phyloP scores from a whole-genome alignment of 1,140 invertebrate species.

The Lepidurus arcticus region DNA sequence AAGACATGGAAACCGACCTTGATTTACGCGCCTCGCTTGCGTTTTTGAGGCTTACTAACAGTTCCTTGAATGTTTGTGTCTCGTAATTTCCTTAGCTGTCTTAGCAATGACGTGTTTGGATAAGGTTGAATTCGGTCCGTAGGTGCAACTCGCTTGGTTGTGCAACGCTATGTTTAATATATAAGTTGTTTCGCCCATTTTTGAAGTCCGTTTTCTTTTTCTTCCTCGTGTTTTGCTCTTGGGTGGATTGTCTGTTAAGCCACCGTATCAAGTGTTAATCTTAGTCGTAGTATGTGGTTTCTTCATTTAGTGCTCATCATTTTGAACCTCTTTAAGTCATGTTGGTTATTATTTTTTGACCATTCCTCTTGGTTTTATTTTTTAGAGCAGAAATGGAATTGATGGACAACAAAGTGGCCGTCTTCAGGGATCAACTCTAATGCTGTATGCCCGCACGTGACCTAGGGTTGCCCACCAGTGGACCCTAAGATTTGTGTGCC shows the following conservation, averaged over 20 bases:
- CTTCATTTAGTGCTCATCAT: background rate
- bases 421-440: background rate
- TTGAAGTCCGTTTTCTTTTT: too few species aligned
- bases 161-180: too few species aligned
- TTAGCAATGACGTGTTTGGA: background rate
- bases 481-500: slow-evolving; percentile 1
- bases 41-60: background rate
- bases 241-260: too few species aligned
- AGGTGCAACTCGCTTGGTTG: too few species aligned
- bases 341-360: too few species aligned
- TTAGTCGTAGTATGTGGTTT: background rate
- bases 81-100: background rate
- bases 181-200: too few species aligned
- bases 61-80: background rate
- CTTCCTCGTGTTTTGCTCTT: too few species aligned
- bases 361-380: background rate
- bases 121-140: too few species aligned
- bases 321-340: background rate
- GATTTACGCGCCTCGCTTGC: background rate
- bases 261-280: background rate
- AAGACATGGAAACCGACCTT: background rate
- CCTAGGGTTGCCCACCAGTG: background rate
- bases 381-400: background rate
- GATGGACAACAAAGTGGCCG: background rate
- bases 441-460: background rate